These are phyloP conservation scores for Harlomillsia oculata DNA, from an alignment of 1,140 invertebrate species.

Conservation along the genomic window DNA sequence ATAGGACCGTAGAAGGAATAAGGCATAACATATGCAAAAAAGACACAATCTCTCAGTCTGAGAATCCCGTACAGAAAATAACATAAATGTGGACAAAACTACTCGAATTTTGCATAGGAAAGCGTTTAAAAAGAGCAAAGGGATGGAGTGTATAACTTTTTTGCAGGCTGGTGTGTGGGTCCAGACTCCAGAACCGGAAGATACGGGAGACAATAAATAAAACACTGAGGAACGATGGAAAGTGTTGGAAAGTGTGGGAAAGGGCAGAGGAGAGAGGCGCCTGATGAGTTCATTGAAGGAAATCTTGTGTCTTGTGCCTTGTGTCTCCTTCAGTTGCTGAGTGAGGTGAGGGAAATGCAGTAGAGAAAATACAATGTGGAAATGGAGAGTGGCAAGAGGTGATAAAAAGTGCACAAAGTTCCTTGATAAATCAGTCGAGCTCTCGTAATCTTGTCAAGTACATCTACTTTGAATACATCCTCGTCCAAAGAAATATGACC, in stretches of 20 bases:
- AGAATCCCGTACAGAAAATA: no score
- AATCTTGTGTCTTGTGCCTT: not conserved
- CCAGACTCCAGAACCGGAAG: not conserved
- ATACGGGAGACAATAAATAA: not conserved
- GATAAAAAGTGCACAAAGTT: constrained; percentile 30
- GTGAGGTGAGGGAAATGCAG: not conserved
- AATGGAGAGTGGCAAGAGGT: constrained; percentile 17
- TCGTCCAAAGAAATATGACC: constrained; percentile 24
- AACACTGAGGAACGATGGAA: not conserved
- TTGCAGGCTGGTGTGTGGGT: not conserved
- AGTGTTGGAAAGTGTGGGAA: not conserved
- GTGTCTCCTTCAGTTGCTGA: not conserved
- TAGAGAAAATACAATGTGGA: constrained; percentile 1
- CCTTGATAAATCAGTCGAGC: constrained; percentile 30
- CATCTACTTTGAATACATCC: constrained; percentile 29
- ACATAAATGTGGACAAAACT: no score
- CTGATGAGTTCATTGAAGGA: not conserved
- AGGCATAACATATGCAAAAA: no score
- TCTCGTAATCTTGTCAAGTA: constrained; percentile 31
- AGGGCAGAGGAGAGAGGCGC: no score
- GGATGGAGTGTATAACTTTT: not conserved
- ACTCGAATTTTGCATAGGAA: no score
- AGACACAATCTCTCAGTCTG: no score
- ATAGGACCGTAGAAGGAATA: no score
- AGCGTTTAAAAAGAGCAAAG: not conserved